Base-by-base conservation (phyloP, 2,113 vertebrate species). In the Tiliqua scincoides region DNA sequence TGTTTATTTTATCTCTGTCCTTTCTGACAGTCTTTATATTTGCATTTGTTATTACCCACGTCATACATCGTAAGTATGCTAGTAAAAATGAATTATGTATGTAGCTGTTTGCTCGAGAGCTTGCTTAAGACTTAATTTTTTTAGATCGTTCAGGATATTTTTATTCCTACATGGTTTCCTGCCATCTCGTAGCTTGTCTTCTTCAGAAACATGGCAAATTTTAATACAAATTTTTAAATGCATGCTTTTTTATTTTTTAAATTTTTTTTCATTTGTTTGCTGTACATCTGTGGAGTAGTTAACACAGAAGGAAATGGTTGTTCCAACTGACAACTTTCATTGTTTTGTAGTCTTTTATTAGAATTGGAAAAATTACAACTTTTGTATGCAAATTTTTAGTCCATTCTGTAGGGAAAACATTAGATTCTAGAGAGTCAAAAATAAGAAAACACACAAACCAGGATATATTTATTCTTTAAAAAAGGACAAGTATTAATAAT, bases 21-120 rank as follows among this genome's bases (percentile, higher is more conserved):
- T 99, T 99, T 97, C 98, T 99, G 97, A 99, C 98, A 93, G 97
- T 99, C 97, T 99, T 99, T 98, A 99, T 99, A 97, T 99, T 99
- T 93, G 97, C 98, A 96, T 98, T 99, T 89, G 98, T 99, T 97
- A 98, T 99, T 97, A 98, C 98, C 87, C 98, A 99, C 97, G 96
- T 99, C 96, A 98, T 98, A 93, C 97, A 98, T 96, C 96, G 98
- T 99, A 98, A 99, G 98, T 99, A 97, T 97, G 94, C 95, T 94
- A 95, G 84, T 87, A 90, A 90, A 94, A 93, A 93, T 93, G 95
- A 95, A 91, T 94, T 95, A 85, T 27, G 90, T 95, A 96, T 90
- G 94, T 94, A 93, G 88, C 92, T 92, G 89, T 96, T 95, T 95
- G 92, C 96, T 95, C 94, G 90, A 94, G 93, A 95, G 87, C 43